Base-by-base conservation (phyloP, 2,113 vertebrate genomes). In the Pseudorectes ferrugineus region DNA sequence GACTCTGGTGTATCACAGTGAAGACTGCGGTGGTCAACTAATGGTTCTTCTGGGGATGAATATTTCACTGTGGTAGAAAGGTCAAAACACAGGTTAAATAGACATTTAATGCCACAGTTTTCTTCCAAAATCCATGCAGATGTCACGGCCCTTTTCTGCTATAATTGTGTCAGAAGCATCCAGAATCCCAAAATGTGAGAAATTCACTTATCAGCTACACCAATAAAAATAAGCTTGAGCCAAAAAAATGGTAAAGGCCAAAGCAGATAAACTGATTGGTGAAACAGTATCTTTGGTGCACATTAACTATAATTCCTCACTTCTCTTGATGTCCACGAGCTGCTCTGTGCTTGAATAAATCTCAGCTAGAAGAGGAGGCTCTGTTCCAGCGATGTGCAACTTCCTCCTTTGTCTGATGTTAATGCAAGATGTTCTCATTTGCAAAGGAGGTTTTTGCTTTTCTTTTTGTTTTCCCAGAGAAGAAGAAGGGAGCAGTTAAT, bases 331-430 rank as follows among this genome's bases (percentile, higher is more conserved):
- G 66, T 85, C 78, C n/a, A 38, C 0, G 6, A 68, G 75, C 67
- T 96, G 38, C 49, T 93, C 78, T 79, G 58, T 58, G 63, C 63
- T 79, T 66, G 62, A 82, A 74, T 88, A 72, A 88, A 88, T 83
- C 79, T 85, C 85, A 80, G 71, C 57, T 48, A 23, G 48, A 75
- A 77, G 61, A 85, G 70, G 85, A 58, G 91, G 36, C 66, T 65
- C 70, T 79, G 71, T 54, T 58, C 49, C 75, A 90, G 58, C 3
- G 0, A 65, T 57, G 42, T 76, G 74, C 45, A 83, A 33, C 78
- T 95, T 90, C 79, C 73, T 84, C 40, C 90, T 88, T 92, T 82
- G 67, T 71, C 92, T 94, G 85, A 75, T 72, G 43, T 48, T 85
- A 72, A 80, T 75, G 74, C 55, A 91, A 89, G 91, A 65, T 72